A percentile compares a stretch with the other conserved stretches of the same genome.
Evolutionary conservation across 92 coral and sea anemone genomes (phyloP).

Genomic region (Galaxea fascicularis): DNA sequence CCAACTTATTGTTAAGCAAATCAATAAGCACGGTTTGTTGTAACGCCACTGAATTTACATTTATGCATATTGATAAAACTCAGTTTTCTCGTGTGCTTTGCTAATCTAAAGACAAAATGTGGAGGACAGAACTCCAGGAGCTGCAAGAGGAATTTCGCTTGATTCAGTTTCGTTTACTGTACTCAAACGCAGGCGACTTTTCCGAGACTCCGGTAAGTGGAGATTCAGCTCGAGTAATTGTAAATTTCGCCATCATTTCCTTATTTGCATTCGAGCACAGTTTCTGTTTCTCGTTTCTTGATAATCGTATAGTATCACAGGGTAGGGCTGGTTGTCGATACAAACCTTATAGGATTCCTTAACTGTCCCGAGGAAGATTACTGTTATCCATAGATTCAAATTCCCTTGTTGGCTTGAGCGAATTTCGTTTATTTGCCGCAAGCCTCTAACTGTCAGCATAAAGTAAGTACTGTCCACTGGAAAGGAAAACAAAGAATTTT

Average conservation of each 20-base stretch:
- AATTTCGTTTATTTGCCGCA: not conserved
- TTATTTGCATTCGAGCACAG: slow-evolving; percentile 8
- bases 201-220: slow-evolving; percentile 86
- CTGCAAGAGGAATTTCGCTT: slow-evolving; percentile 68
- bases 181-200: slow-evolving; percentile 79
- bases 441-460: not conserved
- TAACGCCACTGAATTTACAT: slow-evolving; percentile 24
- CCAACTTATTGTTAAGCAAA: slow-evolving; percentile 35
- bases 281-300: not conserved
- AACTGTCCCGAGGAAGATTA: not conserved
- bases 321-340: not conserved
- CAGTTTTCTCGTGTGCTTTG: not conserved
- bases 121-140: slow-evolving; percentile 52
- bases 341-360: not conserved
- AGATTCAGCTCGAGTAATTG: not conserved
- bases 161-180: slow-evolving; percentile 67
- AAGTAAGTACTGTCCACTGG: not conserved
- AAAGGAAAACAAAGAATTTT: slow-evolving; percentile 15
- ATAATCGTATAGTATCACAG: too few relatives aligned
- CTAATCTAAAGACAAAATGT: slow-evolving; percentile 1
- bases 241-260: slow-evolving; percentile 15
- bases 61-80: not conserved
- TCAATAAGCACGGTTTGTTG: not conserved
- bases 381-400: not conserved
- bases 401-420: too few relatives aligned